Conservation (phyloP, 2,113 vertebrate species). For the Pseudorhombus dupliciocellatus region DNA sequence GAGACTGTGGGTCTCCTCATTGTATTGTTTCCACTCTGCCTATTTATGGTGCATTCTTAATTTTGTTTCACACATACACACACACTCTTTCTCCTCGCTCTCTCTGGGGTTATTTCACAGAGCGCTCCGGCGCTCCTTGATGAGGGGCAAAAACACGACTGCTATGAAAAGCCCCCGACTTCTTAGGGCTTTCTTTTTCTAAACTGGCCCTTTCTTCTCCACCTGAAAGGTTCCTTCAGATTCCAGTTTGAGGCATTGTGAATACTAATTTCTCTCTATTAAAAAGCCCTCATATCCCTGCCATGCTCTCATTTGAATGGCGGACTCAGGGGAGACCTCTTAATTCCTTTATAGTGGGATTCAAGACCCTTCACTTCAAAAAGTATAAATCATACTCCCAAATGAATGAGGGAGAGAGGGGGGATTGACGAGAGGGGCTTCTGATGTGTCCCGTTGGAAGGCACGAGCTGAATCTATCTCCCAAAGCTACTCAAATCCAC, state of each 20-base stretch:
- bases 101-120: slow-evolving; percentile 82
- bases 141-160: slow-evolving; percentile 82
- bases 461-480: slow-evolving; percentile 71
- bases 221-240: slow-evolving; percentile 86
- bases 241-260: slow-evolving; percentile 84
- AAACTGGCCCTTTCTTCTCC: slow-evolving; percentile 84
- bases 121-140: slow-evolving; percentile 77
- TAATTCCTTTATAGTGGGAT: slow-evolving; percentile 87
- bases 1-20: slow-evolving; percentile 71
- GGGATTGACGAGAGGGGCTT: slow-evolving; percentile 77
- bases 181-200: slow-evolving; percentile 82
- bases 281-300: slow-evolving; percentile 84
- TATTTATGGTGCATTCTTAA: slow-evolving; percentile 83
- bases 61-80: slow-evolving; percentile 72
- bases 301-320: slow-evolving; percentile 87
- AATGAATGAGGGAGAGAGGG: slow-evolving; percentile 79
- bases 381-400: slow-evolving; percentile 89
- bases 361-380: slow-evolving; percentile 88
- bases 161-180: slow-evolving; percentile 80
- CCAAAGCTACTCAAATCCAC: slow-evolving; percentile 77
- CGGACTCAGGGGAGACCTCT: slow-evolving; percentile 82
- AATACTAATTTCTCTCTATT: slow-evolving; percentile 87
- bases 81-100: slow-evolving; percentile 48
- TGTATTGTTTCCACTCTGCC: slow-evolving; percentile 76
- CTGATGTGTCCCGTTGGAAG: slow-evolving; percentile 82